Conservation (phyloP, 2,888 invertebrate species). For the Auanema sp. region DNA sequence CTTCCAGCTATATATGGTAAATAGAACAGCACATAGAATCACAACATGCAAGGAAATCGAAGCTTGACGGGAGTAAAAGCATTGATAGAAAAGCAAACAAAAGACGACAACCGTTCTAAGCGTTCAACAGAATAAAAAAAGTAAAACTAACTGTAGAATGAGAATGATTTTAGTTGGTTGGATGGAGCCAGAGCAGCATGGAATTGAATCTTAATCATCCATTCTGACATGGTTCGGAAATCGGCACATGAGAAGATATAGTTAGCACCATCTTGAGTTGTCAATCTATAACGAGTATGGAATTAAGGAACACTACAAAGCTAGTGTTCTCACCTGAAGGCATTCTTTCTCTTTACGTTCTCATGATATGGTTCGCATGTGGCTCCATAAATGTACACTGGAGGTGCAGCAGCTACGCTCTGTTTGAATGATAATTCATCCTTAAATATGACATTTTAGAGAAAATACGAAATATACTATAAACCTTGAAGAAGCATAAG, state of each 20-base stretch:
- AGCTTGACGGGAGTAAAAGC: too few relatives aligned
- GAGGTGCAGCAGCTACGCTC: constrained; percentile 72
- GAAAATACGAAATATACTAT: not conserved
- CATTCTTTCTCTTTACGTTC: constrained; percentile 91
- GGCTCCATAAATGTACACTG: constrained; percentile 72
- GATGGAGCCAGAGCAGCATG: constrained; percentile 84
- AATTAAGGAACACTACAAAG: not conserved
- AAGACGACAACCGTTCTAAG: not conserved
- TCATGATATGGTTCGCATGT: constrained; percentile 84
- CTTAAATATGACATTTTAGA: constrained; percentile 10
- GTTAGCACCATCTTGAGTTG: constrained; percentile 86
- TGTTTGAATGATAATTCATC: constrained; percentile 84
- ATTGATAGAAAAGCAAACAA: not conserved
- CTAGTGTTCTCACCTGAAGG: constrained; percentile 71
- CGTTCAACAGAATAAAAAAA: not conserved
- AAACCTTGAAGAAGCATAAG: constrained; percentile 86
- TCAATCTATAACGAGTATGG: constrained; percentile 70
- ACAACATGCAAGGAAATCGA: too few relatives aligned
- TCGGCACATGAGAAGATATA: constrained; percentile 82
- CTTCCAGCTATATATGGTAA: too few relatives aligned
- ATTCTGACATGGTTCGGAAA: constrained; percentile 70
- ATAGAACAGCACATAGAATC: too few relatives aligned
- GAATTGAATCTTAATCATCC: constrained; percentile 79
- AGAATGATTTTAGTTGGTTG: constrained; percentile 47
- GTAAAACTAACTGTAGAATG: constrained; percentile 8